Base-by-base conservation (phyloP, 2,888 invertebrate species). In the Drosophila maculinotata region DNA sequence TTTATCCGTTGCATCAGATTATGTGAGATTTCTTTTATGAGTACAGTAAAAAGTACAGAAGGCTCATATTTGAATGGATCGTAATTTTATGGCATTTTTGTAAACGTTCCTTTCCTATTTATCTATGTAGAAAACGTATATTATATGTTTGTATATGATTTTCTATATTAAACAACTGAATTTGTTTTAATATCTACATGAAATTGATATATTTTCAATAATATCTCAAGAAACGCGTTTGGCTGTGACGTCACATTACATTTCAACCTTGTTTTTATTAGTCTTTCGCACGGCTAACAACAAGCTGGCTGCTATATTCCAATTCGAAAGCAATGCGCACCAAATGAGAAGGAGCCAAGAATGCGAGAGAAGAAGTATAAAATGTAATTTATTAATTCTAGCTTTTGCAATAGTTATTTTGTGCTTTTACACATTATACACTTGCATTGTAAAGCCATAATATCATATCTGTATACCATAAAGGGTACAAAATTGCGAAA, bases 261-360 rank as follows among this genome's bases (percentile, higher is more conserved):
- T 14, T 17, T 17, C 42, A 49, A 76, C 71, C 71, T 71, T 48
- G 9, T 65, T 28, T 26, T 47, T 28, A 14, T 7, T 4, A 20
- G 9, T 23, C 28, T 25, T 31, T 17, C 7, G 15, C 15, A 30
- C 15, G 7, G 45, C 45, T 17, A 31, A 26, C 52, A 53, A n/a
- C 30, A 76, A 76, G 77, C 72, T 76, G 28, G 1, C 12, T 70
- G 76, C 44, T 70, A 76, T 56, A 56, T 12, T 2, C 3, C n/a
- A 26, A 48, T 33, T 33, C 8, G 9, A 62, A 47, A 38, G 10
- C 42, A 42, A 14, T 38, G 35, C 23, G 10, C 33, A 39, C 2
- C 10, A 45, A 35, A 8, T 5, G 10, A 9, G 26, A 39, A 52
- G 25, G 15, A 48, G 26, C 4, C 12, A 2, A 9, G 20, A 51